Evolutionary conservation across 2,888 invertebrate genomes (phyloP).

Genomic region (Apoderus coryli): DNA sequence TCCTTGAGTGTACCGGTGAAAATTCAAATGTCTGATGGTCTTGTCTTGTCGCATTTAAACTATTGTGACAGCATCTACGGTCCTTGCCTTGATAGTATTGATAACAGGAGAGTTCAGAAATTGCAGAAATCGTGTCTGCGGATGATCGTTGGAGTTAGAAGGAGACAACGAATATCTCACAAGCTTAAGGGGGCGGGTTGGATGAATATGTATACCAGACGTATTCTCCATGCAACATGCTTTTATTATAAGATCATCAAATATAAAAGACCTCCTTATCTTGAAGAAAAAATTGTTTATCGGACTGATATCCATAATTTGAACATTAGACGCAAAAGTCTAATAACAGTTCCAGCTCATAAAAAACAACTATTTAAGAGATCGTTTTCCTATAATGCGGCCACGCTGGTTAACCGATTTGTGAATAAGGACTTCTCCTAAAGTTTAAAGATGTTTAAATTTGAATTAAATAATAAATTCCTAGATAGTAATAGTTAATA

Average conservation of each 20-base stretch:
- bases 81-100: slow-evolving; percentile 1
- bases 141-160: background rate
- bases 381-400: background rate
- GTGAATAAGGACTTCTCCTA: too few relatives aligned
- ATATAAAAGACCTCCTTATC: background rate
- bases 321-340: background rate
- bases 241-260: background rate
- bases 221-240: background rate
- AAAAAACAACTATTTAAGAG: background rate
- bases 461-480: too few relatives aligned
- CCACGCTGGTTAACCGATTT: too few relatives aligned
- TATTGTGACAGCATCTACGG: background rate
- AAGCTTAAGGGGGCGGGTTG: background rate
- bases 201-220: background rate
- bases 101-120: background rate
- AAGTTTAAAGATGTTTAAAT: too few relatives aligned
- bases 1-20: too few relatives aligned
- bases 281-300: background rate
- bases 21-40: background rate
- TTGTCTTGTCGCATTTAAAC: background rate
- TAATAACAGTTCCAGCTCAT: background rate
- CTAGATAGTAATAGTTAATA: too few relatives aligned
- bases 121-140: slow-evolving; percentile 1
- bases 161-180: background rate
- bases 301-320: background rate